phyloP scores from a whole-genome alignment of 2,797 vertebrate genomes.

The Pristis pectinata region DNA sequence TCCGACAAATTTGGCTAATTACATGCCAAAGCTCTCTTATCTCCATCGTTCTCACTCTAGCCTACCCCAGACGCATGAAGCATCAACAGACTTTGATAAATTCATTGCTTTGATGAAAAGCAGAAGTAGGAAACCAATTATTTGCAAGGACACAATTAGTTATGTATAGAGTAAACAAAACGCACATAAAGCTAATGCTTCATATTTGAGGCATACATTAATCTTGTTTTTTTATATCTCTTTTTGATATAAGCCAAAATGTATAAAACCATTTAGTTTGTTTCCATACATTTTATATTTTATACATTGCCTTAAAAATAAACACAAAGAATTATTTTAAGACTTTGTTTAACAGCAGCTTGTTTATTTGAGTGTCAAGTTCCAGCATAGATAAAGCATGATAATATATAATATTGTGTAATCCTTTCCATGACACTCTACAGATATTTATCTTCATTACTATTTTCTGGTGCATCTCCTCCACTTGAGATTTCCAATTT shows the following conservation, averaged over 20 bases:
- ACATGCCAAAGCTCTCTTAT: slow-evolving; percentile 48
- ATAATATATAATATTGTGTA: background rate
- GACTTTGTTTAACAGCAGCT: background rate
- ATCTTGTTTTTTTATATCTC: background rate
- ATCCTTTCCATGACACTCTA: background rate
- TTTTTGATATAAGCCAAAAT: slow-evolving; percentile 36
- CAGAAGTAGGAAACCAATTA: slow-evolving; percentile 92
- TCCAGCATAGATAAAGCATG: background rate
- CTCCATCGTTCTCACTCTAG: slow-evolving; percentile 85
- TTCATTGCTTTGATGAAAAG: slow-evolving; percentile 85
- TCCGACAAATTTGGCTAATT: slow-evolving; percentile 62
- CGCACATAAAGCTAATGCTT: background rate
- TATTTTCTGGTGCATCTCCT: background rate
- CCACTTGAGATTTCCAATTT: background rate
- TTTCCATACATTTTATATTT: slow-evolving; percentile 36
- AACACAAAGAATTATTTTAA: background rate
- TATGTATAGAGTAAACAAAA: slow-evolving; percentile 70
- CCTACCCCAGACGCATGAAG: slow-evolving; percentile 57
- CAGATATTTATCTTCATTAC: background rate
- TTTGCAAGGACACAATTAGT: slow-evolving; percentile 87
- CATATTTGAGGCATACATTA: background rate
- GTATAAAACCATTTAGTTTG: slow-evolving; percentile 32
- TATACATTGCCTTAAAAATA: slow-evolving; percentile 34
- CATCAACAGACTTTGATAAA: slow-evolving; percentile 72
- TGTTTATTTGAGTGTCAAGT: slow-evolving; percentile 29